These are phyloP conservation scores for Chinchilla lanigera DNA, from an alignment of 2,113 vertebrate species.

Conservation along the genomic window DNA sequence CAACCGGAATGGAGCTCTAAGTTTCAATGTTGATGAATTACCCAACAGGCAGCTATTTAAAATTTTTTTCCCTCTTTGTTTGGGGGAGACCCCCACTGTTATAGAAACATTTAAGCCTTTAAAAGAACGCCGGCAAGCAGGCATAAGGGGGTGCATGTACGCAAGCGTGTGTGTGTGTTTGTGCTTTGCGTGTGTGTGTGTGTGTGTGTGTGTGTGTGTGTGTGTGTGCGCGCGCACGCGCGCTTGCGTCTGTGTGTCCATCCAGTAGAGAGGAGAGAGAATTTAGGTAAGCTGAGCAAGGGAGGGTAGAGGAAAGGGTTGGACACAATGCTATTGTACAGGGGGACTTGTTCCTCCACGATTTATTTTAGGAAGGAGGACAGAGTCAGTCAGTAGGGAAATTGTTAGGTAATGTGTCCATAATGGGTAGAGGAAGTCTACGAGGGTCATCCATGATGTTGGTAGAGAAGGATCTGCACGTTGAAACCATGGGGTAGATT, in stretches of 20 bases:
- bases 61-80: background rate
- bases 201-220: background rate
- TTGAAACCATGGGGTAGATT: background rate
- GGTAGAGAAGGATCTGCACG: background rate
- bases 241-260: accelerated
- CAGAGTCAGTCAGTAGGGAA: background rate
- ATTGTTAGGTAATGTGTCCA: background rate
- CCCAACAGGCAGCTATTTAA: background rate
- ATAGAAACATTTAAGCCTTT: background rate
- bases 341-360: background rate
- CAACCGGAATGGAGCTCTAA: background rate
- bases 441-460: too few relatives aligned
- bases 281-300: background rate
- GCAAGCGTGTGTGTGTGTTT: background rate
- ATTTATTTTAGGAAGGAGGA: background rate
- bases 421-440: background rate
- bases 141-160: background rate
- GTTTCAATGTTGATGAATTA: background rate
- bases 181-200: accelerated
- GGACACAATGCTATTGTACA: background rate
- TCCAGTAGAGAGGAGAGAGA: background rate
- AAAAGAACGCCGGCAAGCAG: background rate
- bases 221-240: too few relatives aligned
- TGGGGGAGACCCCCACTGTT: background rate
- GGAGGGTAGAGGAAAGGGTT: background rate